phyloP scores from a whole-genome alignment of 2,113 vertebrate genomes.

The Solea senegalensis region DNA sequence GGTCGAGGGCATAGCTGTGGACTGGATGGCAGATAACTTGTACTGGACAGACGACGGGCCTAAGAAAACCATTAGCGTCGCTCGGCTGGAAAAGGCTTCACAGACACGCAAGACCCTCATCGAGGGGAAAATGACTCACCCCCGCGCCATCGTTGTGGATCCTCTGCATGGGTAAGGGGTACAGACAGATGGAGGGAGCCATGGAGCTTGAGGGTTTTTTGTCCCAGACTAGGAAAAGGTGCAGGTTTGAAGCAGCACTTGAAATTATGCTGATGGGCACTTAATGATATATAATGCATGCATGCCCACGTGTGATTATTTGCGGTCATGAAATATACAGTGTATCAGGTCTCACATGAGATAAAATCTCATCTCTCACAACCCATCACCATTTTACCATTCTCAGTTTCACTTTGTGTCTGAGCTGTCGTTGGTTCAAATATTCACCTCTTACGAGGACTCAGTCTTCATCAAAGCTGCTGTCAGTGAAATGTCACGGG shows the following conservation, averaged over 20 bases:
- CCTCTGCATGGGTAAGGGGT: conserved; percentile 90
- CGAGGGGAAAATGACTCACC: conserved; percentile 97
- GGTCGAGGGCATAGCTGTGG: conserved; percentile 95
- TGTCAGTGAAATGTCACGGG: too few species aligned
- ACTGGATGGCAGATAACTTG: conserved; percentile 98
- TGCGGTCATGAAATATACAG: not conserved
- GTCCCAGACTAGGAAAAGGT: not conserved
- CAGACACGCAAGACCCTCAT: conserved; percentile 95
- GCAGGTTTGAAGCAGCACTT: not conserved
- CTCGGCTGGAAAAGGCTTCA: conserved; percentile 94
- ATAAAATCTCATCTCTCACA: not conserved
- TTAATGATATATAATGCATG: not conserved
- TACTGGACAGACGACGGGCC: conserved; percentile 98
- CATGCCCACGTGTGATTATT: conserved; percentile 1
- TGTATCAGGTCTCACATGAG: conserved; percentile 15
- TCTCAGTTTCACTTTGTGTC: too few species aligned
- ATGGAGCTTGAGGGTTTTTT: conserved; percentile 6
- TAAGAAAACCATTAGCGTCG: conserved; percentile 97
- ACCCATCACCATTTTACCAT: too few species aligned
- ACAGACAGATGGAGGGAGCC: not conserved
- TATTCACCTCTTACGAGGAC: too few species aligned
- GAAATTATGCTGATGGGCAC: not conserved
- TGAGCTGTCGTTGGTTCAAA: too few species aligned
- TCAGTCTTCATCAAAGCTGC: too few species aligned
- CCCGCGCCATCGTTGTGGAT: conserved; percentile 95